A percentile compares a stretch with the other conserved stretches of the same genome.
Evolutionary conservation across 2,113 vertebrate species (phyloP).

Genomic region (Psettodes erumei): DNA sequence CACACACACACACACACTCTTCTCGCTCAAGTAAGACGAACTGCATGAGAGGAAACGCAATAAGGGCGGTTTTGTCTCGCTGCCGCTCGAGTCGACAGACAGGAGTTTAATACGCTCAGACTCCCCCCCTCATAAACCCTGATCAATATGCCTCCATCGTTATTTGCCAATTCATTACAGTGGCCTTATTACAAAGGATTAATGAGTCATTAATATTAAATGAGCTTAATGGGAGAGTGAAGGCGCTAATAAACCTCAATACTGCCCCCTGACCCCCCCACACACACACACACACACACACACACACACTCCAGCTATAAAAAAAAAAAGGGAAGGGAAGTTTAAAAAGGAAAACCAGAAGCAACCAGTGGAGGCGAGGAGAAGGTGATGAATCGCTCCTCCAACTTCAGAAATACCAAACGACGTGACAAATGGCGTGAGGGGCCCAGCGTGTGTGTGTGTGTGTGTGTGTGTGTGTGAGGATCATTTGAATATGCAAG

Average conservation of each 20-base stretch:
- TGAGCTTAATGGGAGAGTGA: slow-evolving; percentile 65
- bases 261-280: slow-evolving; percentile 42
- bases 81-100: slow-evolving; percentile 60
- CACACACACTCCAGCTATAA: no score
- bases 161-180: slow-evolving; percentile 82
- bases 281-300: no score
- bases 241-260: slow-evolving; percentile 68
- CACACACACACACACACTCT: slow-evolving; percentile 35
- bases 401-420: slow-evolving; percentile 47
- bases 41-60: slow-evolving; percentile 67
- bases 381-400: slow-evolving; percentile 46
- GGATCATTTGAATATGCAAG: no score
- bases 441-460: slow-evolving; percentile 62
- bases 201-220: slow-evolving; percentile 79
- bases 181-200: slow-evolving; percentile 78
- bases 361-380: slow-evolving; percentile 6
- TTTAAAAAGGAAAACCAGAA: not conserved
- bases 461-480: no score
- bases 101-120: slow-evolving; percentile 70
- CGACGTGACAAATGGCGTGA: slow-evolving; percentile 60
- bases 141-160: slow-evolving; percentile 78
- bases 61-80: slow-evolving; percentile 62
- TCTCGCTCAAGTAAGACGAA: slow-evolving; percentile 69
- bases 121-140: slow-evolving; percentile 72
- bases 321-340: slow-evolving; percentile 5